Evolutionary conservation across 2,797 vertebrate genomes (phyloP), one percentile per base, ranked within the genome.

Genomic region (Crenichthys baileyi): DNA sequence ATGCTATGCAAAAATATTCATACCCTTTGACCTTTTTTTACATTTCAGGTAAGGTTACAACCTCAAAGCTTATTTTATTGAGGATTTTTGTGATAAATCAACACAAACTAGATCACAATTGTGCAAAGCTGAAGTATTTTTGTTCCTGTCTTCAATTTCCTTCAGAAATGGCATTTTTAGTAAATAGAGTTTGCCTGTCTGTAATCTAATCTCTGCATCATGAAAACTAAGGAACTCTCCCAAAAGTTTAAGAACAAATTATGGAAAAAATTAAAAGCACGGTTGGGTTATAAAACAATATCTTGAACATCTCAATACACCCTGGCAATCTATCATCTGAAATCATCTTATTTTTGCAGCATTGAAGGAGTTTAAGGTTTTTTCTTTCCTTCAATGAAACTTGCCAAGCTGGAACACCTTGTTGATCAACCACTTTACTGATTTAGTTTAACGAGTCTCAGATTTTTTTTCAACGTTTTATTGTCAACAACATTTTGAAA

Each of bases 401-500:
- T 63, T 41, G 12, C 11, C 39, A 41, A 24, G 63, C 20, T 41
- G 11, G 20, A 63, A 63, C 60, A 61, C 26, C 20, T 11, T 41
- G 36, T 24, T 41, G 36, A 67, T 41, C 20, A 41, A 20, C 63
- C 61, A 36, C 36, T 63, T 36, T n/a, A 20, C 36, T 22, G 4
- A 44, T 68, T 46, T 12, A 68, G 11, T 46, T 68, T 16, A 44
- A 44, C 8, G 24, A 68, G 39, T 13, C 31, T 67, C 41, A 26
- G 41, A 26, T 70, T 70, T 26, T 26, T 46, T 24, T 31, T n/a
- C 3, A 31, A 46, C 46, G 31, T 87, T 91, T 92, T 91, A 91
- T 93, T 92, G 51, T 81, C 55, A 84, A 86, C 51, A 87, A 63
- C 70, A 83, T 83, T 83, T 87, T 88, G 87, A 92, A 93, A 92